These are phyloP conservation scores for Aplocera efformata DNA, from an alignment of 2,888 invertebrate genomes.

Conservation along the genomic window DNA sequence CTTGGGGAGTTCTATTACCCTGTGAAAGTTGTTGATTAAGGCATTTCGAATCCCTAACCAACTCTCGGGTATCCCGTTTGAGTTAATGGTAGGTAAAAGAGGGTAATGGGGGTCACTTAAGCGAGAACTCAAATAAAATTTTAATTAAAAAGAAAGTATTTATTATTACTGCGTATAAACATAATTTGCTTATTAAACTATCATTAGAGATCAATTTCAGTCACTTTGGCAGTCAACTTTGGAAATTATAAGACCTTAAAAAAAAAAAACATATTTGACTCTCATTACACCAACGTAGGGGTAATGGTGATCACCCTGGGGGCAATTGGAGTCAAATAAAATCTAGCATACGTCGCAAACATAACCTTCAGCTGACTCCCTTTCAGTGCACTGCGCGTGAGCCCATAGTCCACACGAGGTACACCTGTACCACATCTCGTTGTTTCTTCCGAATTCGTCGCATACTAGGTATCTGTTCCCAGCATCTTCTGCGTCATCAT, in stretches of 20 bases:
- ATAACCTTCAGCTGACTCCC: slow-evolving; percentile 28
- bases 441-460: slow-evolving; percentile 30
- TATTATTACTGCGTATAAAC: background rate
- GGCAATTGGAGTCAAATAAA: slow-evolving; percentile 31
- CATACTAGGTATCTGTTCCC: slow-evolving; percentile 32
- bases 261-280: slow-evolving; percentile 11
- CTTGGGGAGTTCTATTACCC: no score
- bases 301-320: slow-evolving; percentile 32
- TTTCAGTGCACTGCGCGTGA: slow-evolving; percentile 30
- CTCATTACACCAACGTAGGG: slow-evolving; percentile 29
- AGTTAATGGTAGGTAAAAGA: no score
- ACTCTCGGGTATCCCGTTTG: no score
- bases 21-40: no score
- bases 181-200: background rate
- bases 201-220: slow-evolving; percentile 25
- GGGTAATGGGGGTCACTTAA: slow-evolving; percentile 4
- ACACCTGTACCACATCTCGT: slow-evolving; percentile 32
- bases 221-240: slow-evolving; percentile 26
- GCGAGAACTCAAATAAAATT: no score
- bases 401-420: slow-evolving; percentile 21
- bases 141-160: no score
- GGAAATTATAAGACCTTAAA: slow-evolving; percentile 16
- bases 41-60: no score
- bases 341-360: slow-evolving; percentile 30
- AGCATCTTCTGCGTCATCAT: slow-evolving; percentile 29